Percentiles rank a stretch among this genome's conserved stretches.
Conservation (phyloP, 2,888 invertebrate genomes). For the Dicyrtomina minuta region DNA sequence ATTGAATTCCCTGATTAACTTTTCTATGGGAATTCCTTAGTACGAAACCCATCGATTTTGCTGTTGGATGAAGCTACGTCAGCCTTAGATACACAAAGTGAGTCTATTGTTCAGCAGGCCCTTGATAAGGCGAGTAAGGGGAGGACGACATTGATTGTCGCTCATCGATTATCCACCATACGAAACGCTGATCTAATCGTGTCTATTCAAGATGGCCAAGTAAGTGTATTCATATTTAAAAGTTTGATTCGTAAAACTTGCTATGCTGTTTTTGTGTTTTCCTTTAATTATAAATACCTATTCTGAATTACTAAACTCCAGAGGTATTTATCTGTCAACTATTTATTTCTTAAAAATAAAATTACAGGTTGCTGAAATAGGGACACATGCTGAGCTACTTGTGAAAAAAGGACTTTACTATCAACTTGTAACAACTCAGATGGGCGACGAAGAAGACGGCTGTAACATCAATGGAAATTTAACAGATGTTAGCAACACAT, state of each 20-base stretch:
- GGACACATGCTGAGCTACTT: constrained; percentile 73
- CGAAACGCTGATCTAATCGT: constrained; percentile 55
- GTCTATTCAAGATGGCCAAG: constrained; percentile 67
- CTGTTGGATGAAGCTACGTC: constrained; percentile 78
- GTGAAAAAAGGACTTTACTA: constrained; percentile 66
- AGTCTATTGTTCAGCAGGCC: constrained; percentile 77
- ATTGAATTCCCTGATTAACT: too few species aligned
- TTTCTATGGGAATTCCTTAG: too few species aligned
- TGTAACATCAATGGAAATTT: too few species aligned
- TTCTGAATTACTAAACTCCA: too few species aligned
- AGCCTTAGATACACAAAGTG: constrained; percentile 77
- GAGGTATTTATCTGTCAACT: too few species aligned
- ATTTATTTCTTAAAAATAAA: too few species aligned
- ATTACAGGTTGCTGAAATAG: constrained; percentile 66
- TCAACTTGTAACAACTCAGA: constrained; percentile 67
- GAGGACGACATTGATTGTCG: constrained; percentile 57
- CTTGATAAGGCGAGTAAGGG: constrained; percentile 60
- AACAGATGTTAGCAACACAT: constrained; percentile 56
- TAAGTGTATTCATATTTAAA: too few species aligned
- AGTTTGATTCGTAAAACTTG: too few species aligned
- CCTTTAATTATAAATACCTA: too few species aligned
- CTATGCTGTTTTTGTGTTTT: too few species aligned
- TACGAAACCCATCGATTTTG: constrained; percentile 72
- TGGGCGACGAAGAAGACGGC: constrained; percentile 57
- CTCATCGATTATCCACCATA: constrained; percentile 55